These are phyloP conservation scores for Dasyurus viverrinus DNA, from an alignment of 2,113 vertebrate genomes.

Conservation along the genomic window DNA sequence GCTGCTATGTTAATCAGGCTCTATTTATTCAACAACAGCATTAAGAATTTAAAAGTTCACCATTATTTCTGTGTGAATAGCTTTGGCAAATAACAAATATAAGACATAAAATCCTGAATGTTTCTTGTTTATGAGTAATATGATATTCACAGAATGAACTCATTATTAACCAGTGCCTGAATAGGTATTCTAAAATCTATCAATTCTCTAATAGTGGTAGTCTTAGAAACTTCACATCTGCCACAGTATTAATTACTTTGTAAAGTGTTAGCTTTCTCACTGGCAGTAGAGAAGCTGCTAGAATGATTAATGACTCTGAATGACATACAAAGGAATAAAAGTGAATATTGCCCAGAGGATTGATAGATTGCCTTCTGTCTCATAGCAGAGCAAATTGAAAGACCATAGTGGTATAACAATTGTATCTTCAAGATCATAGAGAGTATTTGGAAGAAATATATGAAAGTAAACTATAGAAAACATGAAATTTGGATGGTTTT, in stretches of 20 bases:
- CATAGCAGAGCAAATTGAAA: slow-evolving; percentile 67
- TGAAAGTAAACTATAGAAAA: slow-evolving; percentile 31
- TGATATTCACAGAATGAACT: slow-evolving; percentile 83
- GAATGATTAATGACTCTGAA: slow-evolving; percentile 81
- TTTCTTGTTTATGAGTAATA: slow-evolving; percentile 75
- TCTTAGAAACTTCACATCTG: slow-evolving; percentile 86
- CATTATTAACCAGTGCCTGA: slow-evolving; percentile 77
- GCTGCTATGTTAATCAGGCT: slow-evolving; percentile 77
- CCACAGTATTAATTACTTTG: slow-evolving; percentile 86
- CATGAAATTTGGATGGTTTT: neutral
- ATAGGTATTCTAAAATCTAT: slow-evolving; percentile 82
- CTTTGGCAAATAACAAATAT: slow-evolving; percentile 74
- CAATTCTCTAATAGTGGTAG: slow-evolving; percentile 82
- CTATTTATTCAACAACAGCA: slow-evolving; percentile 76
- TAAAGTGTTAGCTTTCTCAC: slow-evolving; percentile 86
- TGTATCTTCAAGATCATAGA: slow-evolving; percentile 60
- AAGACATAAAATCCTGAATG: slow-evolving; percentile 77
- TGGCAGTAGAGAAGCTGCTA: slow-evolving; percentile 80
- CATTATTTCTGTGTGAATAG: slow-evolving; percentile 70
- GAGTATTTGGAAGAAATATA: slow-evolving; percentile 49
- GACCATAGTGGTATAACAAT: slow-evolving; percentile 47
- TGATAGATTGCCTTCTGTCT: slow-evolving; percentile 66
- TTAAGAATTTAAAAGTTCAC: slow-evolving; percentile 73
- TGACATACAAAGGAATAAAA: slow-evolving; percentile 78
- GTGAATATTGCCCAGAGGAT: slow-evolving; percentile 72